A percentile compares a stretch with the other conserved stretches of the same genome.
These are phyloP conservation scores for Trachelus iudaicus DNA, from an alignment of 2,888 invertebrate genomes.

Conservation along the genomic window DNA sequence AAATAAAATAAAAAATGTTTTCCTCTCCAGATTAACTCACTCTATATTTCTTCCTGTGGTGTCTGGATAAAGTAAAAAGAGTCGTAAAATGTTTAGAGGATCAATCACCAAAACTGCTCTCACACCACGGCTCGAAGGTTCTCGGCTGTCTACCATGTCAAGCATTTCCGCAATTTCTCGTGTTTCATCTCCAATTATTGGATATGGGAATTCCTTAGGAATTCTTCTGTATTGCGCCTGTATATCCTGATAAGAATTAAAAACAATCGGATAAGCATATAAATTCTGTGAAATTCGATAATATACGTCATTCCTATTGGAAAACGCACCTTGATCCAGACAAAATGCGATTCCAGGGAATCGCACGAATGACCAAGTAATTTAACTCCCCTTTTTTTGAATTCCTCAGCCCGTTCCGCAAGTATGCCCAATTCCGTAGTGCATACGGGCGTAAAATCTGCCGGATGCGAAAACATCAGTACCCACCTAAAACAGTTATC, in stretches of 20 bases:
- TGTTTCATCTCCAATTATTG: conserved; percentile 71
- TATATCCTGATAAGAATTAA: conserved; percentile 47
- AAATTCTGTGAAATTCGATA: background rate
- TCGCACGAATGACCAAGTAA: conserved; percentile 72
- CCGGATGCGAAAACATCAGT: conserved; percentile 74
- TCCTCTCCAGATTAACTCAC: conserved; percentile 56
- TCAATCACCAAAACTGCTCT: conserved; percentile 71
- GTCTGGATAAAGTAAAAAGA: conserved; percentile 73
- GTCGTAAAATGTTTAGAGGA: conserved; percentile 70
- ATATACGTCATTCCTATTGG: background rate
- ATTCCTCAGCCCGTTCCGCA: conserved; percentile 66
- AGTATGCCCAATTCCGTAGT: conserved; percentile 72
- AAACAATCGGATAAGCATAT: background rate
- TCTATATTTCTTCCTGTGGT: conserved; percentile 74
- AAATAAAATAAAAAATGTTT: background rate
- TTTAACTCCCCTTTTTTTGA: conserved; percentile 68
- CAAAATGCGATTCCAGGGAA: conserved; percentile 67
- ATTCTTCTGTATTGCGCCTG: conserved; percentile 57
- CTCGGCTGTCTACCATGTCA: conserved; percentile 72
- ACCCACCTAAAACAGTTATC: conserved; percentile 67
- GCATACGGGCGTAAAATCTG: conserved; percentile 75
- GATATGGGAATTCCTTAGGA: conserved; percentile 67
- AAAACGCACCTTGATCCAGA: conserved; percentile 67
- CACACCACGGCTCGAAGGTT: conserved; percentile 66
- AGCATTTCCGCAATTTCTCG: conserved; percentile 68